Evolutionary conservation across 2,113 vertebrate species (phyloP), one percentile per base, ranked within the genome.

Genomic region (Paradoxurus hermaphroditus): DNA sequence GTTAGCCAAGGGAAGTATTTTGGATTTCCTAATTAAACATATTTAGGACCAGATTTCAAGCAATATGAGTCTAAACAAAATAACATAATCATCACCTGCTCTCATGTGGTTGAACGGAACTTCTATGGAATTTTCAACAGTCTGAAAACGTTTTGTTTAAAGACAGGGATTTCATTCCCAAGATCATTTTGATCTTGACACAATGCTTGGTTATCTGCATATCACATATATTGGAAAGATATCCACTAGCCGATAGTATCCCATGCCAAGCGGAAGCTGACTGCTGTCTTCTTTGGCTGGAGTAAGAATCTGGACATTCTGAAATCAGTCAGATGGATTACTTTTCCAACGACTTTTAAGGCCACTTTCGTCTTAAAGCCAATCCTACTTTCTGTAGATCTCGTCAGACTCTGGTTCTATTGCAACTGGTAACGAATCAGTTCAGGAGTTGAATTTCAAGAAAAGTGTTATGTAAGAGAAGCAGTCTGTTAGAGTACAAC

Each of bases 381-480:
- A 93, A 70, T 27, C 65, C 65, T 56, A 67, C 79, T 92, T 90
- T 97, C 84, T 65, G 94, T 5, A 92, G 53, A 16, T 84, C 70
- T 87, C 79, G 41, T 95, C 84, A 90, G 90, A 67, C 34, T 86
- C 62, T 36, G 19, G 44, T 92, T 70, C 96, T 73, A 53, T n/a
- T 94, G 85, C 27, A 82, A 97, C 87, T 36, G 59, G 75, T 92
- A 96, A 81, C 46, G 90, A 95, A 94, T 92, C 92, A 94, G 75
- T 94, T 85, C 87, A 94, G 90, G 96, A 82, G 39, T 97, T 97
- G 94, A 85, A 96, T 98, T 98, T 96, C 97, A 98, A 97, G 87
- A 85, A 78, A 88, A 94, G 92, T 31, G 49, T 70, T 90, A 49
- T 36, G 65, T 72, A 92, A 98, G 94, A 87, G 94, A 49, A 92